phyloP scores from a whole-genome alignment of 2,797 vertebrate genomes.

The Sebastes dallii region DNA sequence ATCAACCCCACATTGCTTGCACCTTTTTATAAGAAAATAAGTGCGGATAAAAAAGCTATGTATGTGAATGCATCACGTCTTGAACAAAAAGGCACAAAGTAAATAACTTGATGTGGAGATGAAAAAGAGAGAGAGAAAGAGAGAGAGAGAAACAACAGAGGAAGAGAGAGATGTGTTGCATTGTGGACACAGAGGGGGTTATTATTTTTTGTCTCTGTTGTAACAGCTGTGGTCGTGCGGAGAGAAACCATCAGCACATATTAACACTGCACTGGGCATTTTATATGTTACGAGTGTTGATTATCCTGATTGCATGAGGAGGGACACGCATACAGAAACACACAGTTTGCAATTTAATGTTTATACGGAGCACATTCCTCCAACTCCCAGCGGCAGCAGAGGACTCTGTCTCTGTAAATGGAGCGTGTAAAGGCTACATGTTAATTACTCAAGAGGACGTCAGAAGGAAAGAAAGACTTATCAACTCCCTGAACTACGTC shows the following conservation, averaged over 20 bases:
- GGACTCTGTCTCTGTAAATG: conserved; percentile 38
- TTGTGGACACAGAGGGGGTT: conserved; percentile 34
- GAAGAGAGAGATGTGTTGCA: conserved; percentile 24
- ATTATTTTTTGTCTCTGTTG: conserved; percentile 45
- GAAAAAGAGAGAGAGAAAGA: background rate
- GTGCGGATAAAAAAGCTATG: background rate
- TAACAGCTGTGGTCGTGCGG: conserved; percentile 55
- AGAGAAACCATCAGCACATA: conserved; percentile 20
- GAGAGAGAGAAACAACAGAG: background rate
- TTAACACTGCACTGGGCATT: conserved; percentile 17
- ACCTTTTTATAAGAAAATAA: background rate
- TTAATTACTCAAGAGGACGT: conserved; percentile 25
- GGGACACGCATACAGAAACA: background rate
- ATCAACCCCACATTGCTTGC: background rate
- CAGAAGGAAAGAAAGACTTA: background rate
- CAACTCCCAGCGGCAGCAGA: conserved; percentile 26
- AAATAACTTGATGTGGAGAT: background rate
- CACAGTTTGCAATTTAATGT: conserved; percentile 28
- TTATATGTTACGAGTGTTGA: conserved; percentile 8
- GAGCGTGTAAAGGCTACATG: conserved; percentile 30
- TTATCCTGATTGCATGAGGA: background rate
- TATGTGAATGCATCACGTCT: background rate
- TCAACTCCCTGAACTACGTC: background rate
- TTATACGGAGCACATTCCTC: conserved; percentile 37
- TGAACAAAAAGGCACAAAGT: background rate